These are phyloP conservation scores for Hemaris fuciformis DNA, from an alignment of 2,888 invertebrate species.

Conservation along the genomic window DNA sequence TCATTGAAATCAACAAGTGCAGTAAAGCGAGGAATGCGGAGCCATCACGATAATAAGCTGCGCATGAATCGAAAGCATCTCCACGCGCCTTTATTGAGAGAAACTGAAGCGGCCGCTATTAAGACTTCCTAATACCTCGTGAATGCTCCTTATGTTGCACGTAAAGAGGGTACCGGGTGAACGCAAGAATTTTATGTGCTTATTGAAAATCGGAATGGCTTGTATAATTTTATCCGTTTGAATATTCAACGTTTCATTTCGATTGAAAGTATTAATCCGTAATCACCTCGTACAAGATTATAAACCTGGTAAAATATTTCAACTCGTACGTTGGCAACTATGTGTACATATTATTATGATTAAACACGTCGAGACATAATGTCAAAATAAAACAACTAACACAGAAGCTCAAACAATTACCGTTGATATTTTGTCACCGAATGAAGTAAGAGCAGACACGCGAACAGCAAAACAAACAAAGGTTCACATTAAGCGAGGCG, in stretches of 20 bases:
- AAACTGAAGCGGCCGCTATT: slow-evolving; percentile 1
- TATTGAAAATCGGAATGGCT: background rate
- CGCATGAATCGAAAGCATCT: background rate
- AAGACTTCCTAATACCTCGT: slow-evolving; percentile 9
- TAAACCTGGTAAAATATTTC: background rate
- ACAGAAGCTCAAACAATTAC: background rate
- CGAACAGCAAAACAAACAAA: slow-evolving; percentile 6
- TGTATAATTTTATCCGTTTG: background rate
- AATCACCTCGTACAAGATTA: background rate
- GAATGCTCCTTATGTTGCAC: slow-evolving; percentile 12
- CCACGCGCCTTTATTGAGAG: background rate
- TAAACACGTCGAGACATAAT: background rate
- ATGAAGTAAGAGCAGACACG: background rate
- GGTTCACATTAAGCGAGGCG: background rate
- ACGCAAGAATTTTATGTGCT: slow-evolving; percentile 3
- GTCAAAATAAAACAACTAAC: background rate
- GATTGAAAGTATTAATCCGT: background rate
- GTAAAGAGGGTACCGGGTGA: slow-evolving; percentile 18
- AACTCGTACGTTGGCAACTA: no score
- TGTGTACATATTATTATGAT: no score
- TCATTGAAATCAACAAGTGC: background rate
- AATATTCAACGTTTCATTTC: background rate
- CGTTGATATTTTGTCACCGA: background rate
- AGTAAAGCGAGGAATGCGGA: background rate
- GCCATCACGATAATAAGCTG: background rate